Conservation (phyloP, 2,113 vertebrate genomes). For the Argyrosomus japonicus region DNA sequence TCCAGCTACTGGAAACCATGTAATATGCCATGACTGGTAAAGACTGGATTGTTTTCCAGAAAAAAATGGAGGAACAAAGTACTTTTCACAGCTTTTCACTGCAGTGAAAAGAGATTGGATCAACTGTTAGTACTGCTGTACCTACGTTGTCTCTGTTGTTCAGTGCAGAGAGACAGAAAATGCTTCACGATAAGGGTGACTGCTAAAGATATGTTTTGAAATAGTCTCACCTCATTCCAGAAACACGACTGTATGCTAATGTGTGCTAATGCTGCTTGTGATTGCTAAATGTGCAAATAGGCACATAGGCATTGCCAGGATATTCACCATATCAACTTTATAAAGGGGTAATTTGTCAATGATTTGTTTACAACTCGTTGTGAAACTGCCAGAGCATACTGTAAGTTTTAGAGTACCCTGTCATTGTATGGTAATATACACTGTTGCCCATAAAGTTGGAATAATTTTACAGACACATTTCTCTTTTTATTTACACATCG, state of each 20-base stretch:
- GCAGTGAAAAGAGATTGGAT: not conserved
- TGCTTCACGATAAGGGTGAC: not conserved
- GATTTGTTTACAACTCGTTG: not conserved
- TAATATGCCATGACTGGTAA: slow-evolving; percentile 71
- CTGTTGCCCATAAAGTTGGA: too few species aligned
- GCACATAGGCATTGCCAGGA: not conserved
- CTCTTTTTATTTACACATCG: too few species aligned
- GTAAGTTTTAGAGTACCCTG: not conserved
- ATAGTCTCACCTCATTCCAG: not conserved
- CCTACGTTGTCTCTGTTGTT: not conserved
- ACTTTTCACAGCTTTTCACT: not conserved
- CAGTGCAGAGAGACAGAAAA: not conserved
- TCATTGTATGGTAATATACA: not conserved
- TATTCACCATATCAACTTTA: not conserved
- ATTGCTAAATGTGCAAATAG: not conserved
- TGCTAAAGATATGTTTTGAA: not conserved
- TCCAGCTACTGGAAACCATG: slow-evolving; percentile 50
- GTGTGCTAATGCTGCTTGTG: not conserved
- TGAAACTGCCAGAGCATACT: not conserved
- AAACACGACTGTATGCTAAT: not conserved
- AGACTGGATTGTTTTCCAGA: not conserved
- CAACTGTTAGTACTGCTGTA: not conserved
- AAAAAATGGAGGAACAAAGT: slow-evolving; percentile 1
- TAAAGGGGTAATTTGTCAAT: not conserved
- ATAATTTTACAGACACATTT: too few species aligned